Evolutionary conservation across 2,113 vertebrate genomes (phyloP), one percentile per base, ranked within the genome.

Genomic region (Dasypus novemcinctus): DNA sequence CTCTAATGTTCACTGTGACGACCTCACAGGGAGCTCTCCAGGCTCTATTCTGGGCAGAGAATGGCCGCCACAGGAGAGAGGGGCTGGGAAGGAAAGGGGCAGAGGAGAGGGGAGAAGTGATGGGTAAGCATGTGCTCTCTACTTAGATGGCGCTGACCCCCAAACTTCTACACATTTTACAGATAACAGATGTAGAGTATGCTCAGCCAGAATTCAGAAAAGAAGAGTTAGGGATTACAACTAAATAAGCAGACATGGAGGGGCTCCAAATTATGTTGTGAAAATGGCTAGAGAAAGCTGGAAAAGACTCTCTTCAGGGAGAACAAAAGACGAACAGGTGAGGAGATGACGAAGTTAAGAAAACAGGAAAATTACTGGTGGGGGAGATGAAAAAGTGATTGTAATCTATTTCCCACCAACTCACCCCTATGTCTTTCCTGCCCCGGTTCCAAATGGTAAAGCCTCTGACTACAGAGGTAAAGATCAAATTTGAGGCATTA

Each of bases 11-110:
- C 69, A 7, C 4, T 8, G 43, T 69, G 49, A 63, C 52, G 29
- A 72, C 74, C 93, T 88, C 91, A 59, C 31, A 91, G 92, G 92
- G 83, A 91, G 27, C 81, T 69, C 75, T 87, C 93, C 78, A 25
- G 21, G 80, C 86, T 71, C 87, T 93, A 88, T 66, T 86, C 54
- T 71, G 90, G 79, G 75, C 57, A 87, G 7, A 90, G 38, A 92
- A 86, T 46, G 31, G 33, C 21, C 71, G 46, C 10, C 15, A 4
- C n/a, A 59, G 59, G 71, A 52, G 52, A 46, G 41, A n/a, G 74
- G 82, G 52, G 33, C 10, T 27, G 59, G 33, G 52, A 83, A 83
- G 82, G 41, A 57, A 29, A 38, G 14, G 49, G 23, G 2, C 33
- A 15, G 21, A 38, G 18, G 20, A 38, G 46, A 68, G 33, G 46